Base-by-base conservation (phyloP, 2,888 invertebrate genomes). In the Latrodectus hesperus region DNA sequence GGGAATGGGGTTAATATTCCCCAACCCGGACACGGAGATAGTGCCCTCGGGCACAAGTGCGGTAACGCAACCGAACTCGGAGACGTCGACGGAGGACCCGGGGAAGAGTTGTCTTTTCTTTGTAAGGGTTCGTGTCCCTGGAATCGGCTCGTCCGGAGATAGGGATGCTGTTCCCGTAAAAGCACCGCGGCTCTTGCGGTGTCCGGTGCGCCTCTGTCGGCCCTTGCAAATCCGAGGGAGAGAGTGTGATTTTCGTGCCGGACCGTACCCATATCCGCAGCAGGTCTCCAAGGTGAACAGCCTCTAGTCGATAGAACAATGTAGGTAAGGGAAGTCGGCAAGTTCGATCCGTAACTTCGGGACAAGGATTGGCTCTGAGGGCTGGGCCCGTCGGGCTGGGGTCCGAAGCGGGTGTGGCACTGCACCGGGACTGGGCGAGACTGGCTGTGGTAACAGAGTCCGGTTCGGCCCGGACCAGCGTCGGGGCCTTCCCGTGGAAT, bases 321-420 rank as follows among this genome's bases (percentile, higher is more conserved):
- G 94, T 94, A 94, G 94, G 93, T 94, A 94, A 94, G 94, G 94
- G 94, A 94, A 94, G 94, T 94, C 94, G 94, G 94, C 94, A 95
- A 95, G 94, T 94, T 94, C 92, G 92, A 92, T 92, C 89, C 91
- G 91, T 92, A 93, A 92, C 92, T 93, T 93, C 94, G 94, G 94
- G 93, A 94, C 93, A 95, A 94, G 94, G 94, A 95, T 95, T 95
- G 94, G 94, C 94, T 95, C 94, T 94, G 94, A 94, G 94, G 94
- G 93, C 94, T 93, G 94, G 94, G 94, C 93, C 93, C 93, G 93
- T 93, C 93, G 93, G 93, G 94, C 93, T 93, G 93, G 93, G 93
- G 93, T 92, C 92, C 92, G 92, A 93, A 92, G 92, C 91, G 91
- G 92, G 91, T 89, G 89, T 84, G 90, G 90, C 89, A 84, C 89